Base-by-base conservation (phyloP, 2,797 vertebrate genomes). In the Bryconaethiops microstoma region DNA sequence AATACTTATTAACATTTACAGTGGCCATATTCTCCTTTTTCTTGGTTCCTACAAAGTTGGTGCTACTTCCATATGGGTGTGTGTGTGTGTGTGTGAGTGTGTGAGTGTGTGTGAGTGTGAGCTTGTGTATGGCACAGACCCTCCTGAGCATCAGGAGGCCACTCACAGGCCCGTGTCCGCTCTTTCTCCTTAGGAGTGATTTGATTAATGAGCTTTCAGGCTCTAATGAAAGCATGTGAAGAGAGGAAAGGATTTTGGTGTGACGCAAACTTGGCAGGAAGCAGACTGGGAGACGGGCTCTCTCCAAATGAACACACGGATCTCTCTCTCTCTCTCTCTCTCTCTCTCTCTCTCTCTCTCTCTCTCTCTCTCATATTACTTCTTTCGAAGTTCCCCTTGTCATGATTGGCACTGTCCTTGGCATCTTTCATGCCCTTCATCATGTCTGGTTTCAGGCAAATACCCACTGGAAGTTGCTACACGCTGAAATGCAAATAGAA, bases 121-220 rank as follows among this genome's bases (percentile, higher is more conserved):
- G 55, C 42, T 74, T 76, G 39, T 35, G 48, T 48, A 70, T 48
- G 72, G 48, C 81, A 77, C 62, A 68, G 57, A 64, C 79, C 54
- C 82, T 79, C 50, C 73, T 76, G 84, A 85, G 84, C 80, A 83
- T 81, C 80, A 74, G 83, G 85, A 81, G 70, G 71, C 54, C 69
- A 80, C 83, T 77, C 81, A 78, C 84, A 79, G 55, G 65, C 72
- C 50, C 21, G 50, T n/a, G 74, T 74, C 74, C 71, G 73, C 54
- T 71, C 82, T 78, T 78, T 87, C 85, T 81, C 48, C 50, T 80
- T 80, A 54, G 67, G 57, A 60, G 45, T 71, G 54, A 87, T 79
- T 83, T 93, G 93, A 93, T 93, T 91, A 92, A 93, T 92, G 89
- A 88, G 84, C 85, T 83, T 84, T 92, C 87, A 40, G 82, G 72